These are phyloP conservation scores for Procambarus virginalis DNA, from an alignment of 1,140 invertebrate genomes.

Conservation along the genomic window DNA sequence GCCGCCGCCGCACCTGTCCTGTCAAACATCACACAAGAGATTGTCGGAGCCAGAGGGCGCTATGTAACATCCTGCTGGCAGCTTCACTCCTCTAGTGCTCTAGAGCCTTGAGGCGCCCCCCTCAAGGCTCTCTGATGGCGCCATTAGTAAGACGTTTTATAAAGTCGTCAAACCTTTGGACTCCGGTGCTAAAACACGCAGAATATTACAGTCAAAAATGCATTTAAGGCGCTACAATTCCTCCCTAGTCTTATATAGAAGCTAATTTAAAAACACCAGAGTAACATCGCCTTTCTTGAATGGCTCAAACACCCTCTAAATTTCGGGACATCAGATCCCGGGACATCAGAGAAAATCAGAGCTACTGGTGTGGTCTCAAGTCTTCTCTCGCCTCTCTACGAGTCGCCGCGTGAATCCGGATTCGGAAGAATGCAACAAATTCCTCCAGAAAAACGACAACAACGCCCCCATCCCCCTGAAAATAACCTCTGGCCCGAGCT, in stretches of 20 bases:
- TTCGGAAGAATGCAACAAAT: not conserved
- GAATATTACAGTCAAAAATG: not conserved
- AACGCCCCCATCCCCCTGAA: not conserved
- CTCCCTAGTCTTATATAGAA: not conserved
- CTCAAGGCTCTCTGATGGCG: too few species aligned
- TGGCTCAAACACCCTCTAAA: not conserved
- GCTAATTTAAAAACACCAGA: not conserved
- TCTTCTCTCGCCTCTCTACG: not conserved
- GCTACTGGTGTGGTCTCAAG: too few species aligned
- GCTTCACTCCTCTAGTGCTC: not conserved
- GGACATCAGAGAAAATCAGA: too few species aligned
- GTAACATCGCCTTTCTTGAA: not conserved
- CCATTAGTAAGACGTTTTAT: not conserved
- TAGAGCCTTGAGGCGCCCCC: not conserved
- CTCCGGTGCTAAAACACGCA: not conserved
- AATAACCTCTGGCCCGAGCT: not conserved
- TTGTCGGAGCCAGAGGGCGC: not conserved
- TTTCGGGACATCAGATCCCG: not conserved
- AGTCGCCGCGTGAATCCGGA: not conserved
- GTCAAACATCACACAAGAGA: constrained; percentile 12
- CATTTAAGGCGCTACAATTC: not conserved
- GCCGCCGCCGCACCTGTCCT: constrained; percentile 19
- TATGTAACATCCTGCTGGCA: not conserved
- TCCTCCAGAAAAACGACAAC: not conserved
- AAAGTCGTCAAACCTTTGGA: not conserved